Evolutionary conservation across 2,888 invertebrate species (phyloP).

Genomic region (Acrocyrtus sp.): DNA sequence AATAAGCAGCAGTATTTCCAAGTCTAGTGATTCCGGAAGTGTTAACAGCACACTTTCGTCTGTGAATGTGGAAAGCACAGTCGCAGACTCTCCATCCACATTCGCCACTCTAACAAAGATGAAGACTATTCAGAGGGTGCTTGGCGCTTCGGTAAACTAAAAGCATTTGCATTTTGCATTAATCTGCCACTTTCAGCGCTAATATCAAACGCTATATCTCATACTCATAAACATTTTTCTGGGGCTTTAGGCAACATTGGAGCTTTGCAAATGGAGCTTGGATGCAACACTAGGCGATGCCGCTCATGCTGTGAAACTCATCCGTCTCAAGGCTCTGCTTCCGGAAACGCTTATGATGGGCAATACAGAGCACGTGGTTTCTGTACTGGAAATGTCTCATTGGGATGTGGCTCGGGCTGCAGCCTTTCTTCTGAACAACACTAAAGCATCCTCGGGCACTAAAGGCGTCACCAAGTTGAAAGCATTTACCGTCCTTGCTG

Average conservation of each 20-base stretch:
- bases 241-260: conserved; percentile 55
- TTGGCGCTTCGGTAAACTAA: conserved; percentile 59
- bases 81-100: background rate
- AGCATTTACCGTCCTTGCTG: background rate
- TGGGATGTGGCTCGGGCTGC: conserved; percentile 79
- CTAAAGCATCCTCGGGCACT: conserved; percentile 25
- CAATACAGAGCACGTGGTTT: conserved; percentile 54
- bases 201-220: background rate
- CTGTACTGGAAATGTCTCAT: conserved; percentile 70
- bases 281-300: conserved; percentile 57
- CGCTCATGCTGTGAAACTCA: conserved; percentile 62
- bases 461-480: conserved; percentile 1
- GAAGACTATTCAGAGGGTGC: conserved; percentile 59
- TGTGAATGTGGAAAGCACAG: background rate
- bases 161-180: background rate
- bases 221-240: background rate
- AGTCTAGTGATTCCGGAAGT: conserved; percentile 32
- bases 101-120: conserved; percentile 56
- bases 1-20: conserved; percentile 42
- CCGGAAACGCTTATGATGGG: conserved; percentile 59
- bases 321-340: conserved; percentile 58
- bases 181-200: background rate
- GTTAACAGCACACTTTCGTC: background rate
- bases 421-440: conserved; percentile 69
- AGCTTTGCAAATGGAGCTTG: conserved; percentile 61